Conservation (phyloP, 2,888 invertebrate species). For the Eupithecia subfuscata region DNA sequence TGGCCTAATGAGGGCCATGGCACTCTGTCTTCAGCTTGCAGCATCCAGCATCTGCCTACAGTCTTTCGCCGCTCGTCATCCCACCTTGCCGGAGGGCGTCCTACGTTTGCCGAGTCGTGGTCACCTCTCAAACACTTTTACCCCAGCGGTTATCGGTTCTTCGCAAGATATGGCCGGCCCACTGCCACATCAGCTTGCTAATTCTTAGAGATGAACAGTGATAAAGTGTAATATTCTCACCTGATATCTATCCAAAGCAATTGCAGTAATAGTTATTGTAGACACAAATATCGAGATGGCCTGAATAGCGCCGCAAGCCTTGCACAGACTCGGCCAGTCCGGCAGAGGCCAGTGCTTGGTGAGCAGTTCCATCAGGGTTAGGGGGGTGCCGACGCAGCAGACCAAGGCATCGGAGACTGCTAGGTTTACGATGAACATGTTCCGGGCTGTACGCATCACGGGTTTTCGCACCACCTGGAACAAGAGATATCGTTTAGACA, state of each 20-base stretch:
- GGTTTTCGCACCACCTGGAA: conserved; percentile 91
- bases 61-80: no score
- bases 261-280: conserved; percentile 96
- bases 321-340: conserved; percentile 90
- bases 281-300: conserved; percentile 97
- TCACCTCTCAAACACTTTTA: no score
- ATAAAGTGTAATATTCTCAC: conserved; percentile 58
- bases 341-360: conserved; percentile 95
- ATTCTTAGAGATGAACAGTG: no score
- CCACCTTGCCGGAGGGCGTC: no score
- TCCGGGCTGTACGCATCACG: conserved; percentile 95
- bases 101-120: no score
- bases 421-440: conserved; percentile 95
- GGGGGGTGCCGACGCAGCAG: conserved; percentile 95
- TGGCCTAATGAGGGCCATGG: no score
- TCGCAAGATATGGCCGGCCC: no score
- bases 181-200: no score
- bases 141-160: no score
- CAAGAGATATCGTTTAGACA: conserved; percentile 11
- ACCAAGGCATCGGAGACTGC: conserved; percentile 93
- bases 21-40: no score
- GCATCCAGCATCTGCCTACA: no score
- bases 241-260: conserved; percentile 93
- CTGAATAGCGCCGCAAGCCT: conserved; percentile 93
- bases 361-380: conserved; percentile 93